Percentiles rank a stretch among this genome's conserved stretches.
Conservation (phyloP, 1,140 invertebrate species). For the Chionoecetes opilio region DNA sequence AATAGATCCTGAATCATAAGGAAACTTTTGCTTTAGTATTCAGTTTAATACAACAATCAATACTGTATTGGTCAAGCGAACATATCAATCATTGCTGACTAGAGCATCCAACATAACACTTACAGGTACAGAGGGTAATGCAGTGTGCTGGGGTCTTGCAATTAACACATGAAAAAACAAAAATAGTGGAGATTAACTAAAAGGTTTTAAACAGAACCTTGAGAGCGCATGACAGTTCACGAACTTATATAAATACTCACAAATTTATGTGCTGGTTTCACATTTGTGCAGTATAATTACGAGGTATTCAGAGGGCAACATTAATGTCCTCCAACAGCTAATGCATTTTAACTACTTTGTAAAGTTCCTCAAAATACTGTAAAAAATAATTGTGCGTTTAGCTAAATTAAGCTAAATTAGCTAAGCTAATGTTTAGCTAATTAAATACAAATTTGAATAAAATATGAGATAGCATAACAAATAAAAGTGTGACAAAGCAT, state of each 20-base stretch:
- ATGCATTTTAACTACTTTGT: no score
- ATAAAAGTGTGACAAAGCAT: neutral
- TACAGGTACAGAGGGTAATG: neutral
- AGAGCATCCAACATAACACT: neutral
- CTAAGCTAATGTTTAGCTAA: no score
- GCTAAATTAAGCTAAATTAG: no score
- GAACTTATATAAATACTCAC: neutral
- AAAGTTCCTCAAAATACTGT: no score
- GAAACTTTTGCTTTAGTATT: neutral
- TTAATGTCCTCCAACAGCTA: neutral
- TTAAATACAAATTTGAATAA: no score
- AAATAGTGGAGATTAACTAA: no score
- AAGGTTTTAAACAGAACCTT: no score
- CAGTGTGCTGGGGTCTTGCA: neutral
- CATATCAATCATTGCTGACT: neutral
- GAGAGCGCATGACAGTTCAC: no score
- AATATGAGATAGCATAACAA: neutral
- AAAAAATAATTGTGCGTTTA: no score
- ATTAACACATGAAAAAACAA: neutral
- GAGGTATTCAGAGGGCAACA: neutral
- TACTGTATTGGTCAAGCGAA: neutral
- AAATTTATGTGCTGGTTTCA: neutral
- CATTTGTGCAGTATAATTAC: neutral
- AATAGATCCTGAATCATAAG: neutral
- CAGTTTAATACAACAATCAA: neutral